These are phyloP conservation scores for Elachura formosa DNA, from an alignment of 2,113 vertebrate genomes.

Conservation along the genomic window DNA sequence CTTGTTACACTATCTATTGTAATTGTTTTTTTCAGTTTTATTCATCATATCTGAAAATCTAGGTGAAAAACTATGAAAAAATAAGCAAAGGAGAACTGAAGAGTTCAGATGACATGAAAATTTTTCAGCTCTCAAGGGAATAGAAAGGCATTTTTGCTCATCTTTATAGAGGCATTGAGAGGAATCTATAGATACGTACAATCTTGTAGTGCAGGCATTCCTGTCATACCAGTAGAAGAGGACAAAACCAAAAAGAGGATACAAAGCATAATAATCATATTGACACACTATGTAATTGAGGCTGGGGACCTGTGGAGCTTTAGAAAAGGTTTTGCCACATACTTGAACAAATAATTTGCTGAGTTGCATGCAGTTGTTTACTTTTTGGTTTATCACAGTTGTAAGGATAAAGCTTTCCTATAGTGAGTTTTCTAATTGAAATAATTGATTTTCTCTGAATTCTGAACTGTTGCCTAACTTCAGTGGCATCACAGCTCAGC, in stretches of 20 bases:
- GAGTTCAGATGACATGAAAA: background rate
- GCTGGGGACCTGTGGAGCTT: background rate
- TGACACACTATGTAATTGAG: background rate
- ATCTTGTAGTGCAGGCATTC: background rate
- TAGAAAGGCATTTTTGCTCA: background rate
- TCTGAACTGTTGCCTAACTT: background rate
- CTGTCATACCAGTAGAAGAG: background rate
- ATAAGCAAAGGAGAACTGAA: background rate
- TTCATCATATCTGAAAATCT: background rate
- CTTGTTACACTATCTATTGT: background rate
- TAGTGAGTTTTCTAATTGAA: background rate
- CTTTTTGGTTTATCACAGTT: background rate
- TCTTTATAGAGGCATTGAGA: background rate
- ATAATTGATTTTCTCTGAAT: background rate
- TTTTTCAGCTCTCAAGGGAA: background rate
- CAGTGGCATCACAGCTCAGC: background rate
- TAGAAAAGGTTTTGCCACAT: background rate
- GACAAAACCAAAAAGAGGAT: background rate
- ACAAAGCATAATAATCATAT: background rate
- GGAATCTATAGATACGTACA: background rate
- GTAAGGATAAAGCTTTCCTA: background rate
- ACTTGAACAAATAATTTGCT: background rate
- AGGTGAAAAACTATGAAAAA: background rate
- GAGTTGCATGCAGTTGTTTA: background rate
- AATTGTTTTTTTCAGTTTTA: background rate